phyloP scores from a whole-genome alignment of 2,797 vertebrate genomes.

The Typhlichthys subterraneus region DNA sequence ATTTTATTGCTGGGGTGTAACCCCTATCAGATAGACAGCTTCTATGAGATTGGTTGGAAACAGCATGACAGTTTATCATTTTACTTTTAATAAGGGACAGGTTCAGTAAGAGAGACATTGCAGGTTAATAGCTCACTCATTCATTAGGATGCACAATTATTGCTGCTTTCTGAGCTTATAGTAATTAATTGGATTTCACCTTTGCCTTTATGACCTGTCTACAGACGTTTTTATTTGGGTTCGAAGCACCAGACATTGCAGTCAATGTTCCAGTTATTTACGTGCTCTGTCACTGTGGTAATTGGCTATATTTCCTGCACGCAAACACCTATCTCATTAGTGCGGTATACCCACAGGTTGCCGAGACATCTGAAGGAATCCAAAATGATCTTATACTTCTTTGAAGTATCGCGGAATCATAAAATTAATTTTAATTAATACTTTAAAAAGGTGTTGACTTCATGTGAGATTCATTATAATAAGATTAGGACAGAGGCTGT shows the following conservation, averaged over 20 bases:
- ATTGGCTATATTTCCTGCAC: constrained; percentile 57
- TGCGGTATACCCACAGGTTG: constrained; percentile 35
- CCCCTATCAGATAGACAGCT: constrained; percentile 38
- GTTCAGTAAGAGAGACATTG: constrained; percentile 37
- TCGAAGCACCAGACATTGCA: constrained; percentile 41
- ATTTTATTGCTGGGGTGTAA: constrained; percentile 49
- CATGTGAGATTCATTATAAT: no score
- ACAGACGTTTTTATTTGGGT: constrained; percentile 50
- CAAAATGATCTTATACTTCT: no score
- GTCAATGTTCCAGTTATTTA: constrained; percentile 57
- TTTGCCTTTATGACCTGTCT: constrained; percentile 27
- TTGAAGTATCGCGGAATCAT: no score
- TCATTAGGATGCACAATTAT: constrained; percentile 64
- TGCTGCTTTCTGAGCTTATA: constrained; percentile 38
- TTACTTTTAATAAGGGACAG: constrained; percentile 58
- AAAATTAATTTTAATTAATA: no score
- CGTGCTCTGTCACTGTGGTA: constrained; percentile 61
- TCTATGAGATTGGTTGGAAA: constrained; percentile 24
- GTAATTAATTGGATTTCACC: constrained; percentile 36
- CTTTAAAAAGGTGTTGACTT: no score
- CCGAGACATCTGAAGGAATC: constrained; percentile 48
- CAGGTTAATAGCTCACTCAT: constrained; percentile 61
- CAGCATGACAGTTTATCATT: constrained; percentile 62
- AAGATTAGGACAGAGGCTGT: no score
- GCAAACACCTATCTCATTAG: constrained; percentile 66